Evolutionary conservation across 1,140 invertebrate genomes (phyloP).

Genomic region (Zaprionus nigranus): DNA sequence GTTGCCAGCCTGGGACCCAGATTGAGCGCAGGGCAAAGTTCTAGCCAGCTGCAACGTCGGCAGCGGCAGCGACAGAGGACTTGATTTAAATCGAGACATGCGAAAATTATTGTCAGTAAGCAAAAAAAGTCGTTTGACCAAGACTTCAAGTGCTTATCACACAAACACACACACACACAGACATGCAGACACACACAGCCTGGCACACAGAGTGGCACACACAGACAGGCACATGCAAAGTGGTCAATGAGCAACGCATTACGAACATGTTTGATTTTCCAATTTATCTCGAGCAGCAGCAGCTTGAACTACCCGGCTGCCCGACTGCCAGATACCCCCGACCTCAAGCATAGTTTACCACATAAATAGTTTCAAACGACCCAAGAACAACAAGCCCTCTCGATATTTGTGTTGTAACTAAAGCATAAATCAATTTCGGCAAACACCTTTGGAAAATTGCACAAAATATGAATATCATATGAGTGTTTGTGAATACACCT

Average conservation of each 20-base stretch:
- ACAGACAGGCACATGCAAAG: neutral
- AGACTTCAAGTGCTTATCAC: slow-evolving; percentile 2
- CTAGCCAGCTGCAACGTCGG: neutral
- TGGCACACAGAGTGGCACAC: neutral
- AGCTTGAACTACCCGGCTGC: neutral
- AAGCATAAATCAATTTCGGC: slow-evolving; percentile 11
- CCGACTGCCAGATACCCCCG: neutral
- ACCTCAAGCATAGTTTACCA: neutral
- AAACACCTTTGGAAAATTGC: slow-evolving; percentile 7
- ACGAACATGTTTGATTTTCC: slow-evolving; percentile 2
- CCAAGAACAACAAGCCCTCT: neutral
- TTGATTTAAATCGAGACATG: slow-evolving; percentile 25
- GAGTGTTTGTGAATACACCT: neutral
- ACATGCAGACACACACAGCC: neutral
- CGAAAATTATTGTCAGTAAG: slow-evolving; percentile 9
- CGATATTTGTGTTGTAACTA: neutral
- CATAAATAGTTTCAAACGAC: neutral
- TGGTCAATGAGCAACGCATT: slow-evolving; percentile 3
- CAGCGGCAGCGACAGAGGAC: slow-evolving; percentile 3
- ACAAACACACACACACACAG: neutral
- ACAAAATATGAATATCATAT: slow-evolving; percentile 10
- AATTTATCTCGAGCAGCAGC: slow-evolving; percentile 1
- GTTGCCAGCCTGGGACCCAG: slow-evolving; percentile 46
- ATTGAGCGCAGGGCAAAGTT: slow-evolving; percentile 5
- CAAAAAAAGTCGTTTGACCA: slow-evolving; percentile 10